Evolutionary conservation across 2,797 vertebrate species (phyloP).

Genomic region (Muscicapa comitata): DNA sequence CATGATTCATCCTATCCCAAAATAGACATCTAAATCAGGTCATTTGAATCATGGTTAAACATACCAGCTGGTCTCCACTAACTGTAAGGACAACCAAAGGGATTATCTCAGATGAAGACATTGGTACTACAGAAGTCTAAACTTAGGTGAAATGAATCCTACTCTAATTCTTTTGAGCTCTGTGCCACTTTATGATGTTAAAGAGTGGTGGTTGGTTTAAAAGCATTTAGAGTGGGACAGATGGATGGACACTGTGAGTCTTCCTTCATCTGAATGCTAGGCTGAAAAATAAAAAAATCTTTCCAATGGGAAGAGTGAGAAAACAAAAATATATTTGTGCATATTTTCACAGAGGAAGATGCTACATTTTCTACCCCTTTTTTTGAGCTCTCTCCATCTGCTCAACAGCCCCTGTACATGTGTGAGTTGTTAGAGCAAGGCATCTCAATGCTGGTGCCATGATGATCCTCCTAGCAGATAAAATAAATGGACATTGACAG

Average conservation of each 20-base stretch:
- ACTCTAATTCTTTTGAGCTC: not conserved
- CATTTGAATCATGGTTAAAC: not conserved
- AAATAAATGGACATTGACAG: not conserved
- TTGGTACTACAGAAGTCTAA: not conserved
- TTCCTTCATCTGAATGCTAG: not conserved
- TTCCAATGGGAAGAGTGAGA: not conserved
- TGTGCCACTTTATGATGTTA: not conserved
- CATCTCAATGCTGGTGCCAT: not conserved
- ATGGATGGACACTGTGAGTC: not conserved
- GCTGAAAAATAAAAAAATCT: not conserved
- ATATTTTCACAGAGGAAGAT: not conserved
- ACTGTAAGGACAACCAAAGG: conserved; percentile 19
- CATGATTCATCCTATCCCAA: not conserved
- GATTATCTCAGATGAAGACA: conserved; percentile 1
- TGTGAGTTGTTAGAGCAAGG: not conserved
- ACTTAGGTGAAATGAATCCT: conserved; percentile 44
- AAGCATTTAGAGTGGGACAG: not conserved
- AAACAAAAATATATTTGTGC: not conserved
- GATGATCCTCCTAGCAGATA: not conserved
- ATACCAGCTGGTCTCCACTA: not conserved
- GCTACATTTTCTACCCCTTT: not conserved
- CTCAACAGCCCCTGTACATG: not conserved
- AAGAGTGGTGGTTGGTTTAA: not conserved
- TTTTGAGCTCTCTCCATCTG: not conserved
- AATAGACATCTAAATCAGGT: conserved; percentile 29